phyloP scores from a whole-genome alignment of 2,888 invertebrate genomes.

The Plagodis dolabraria region DNA sequence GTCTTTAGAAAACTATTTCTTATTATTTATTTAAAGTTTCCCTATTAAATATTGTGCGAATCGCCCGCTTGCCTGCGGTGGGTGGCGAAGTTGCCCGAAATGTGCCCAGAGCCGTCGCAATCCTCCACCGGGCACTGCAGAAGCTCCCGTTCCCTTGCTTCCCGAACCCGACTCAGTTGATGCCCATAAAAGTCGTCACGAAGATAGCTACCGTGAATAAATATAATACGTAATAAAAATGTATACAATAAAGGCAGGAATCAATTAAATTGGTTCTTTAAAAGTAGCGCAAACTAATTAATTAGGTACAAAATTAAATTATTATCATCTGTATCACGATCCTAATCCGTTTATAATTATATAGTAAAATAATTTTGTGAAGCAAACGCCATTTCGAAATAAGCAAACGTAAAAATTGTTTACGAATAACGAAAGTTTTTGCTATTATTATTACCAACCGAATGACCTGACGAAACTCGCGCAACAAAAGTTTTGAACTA shows the following conservation, averaged over 20 bases:
- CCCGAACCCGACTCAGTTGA: conserved; percentile 84
- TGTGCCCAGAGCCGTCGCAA: conserved; percentile 95
- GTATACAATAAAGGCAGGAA: conserved; percentile 34
- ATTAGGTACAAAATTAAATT: conserved; percentile 3
- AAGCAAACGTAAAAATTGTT: conserved; percentile 62
- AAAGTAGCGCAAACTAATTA: conserved; percentile 21
- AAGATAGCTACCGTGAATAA: conserved; percentile 69
- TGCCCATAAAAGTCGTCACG: conserved; percentile 74
- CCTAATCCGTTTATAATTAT: conserved; percentile 1
- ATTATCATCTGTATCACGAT: conserved; percentile 29
- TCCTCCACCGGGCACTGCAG: conserved; percentile 91
- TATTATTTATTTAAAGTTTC: too few relatives aligned
- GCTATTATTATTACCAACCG: conserved; percentile 57
- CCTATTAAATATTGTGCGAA: conserved; percentile 51
- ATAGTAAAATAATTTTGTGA: conserved; percentile 34
- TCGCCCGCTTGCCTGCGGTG: conserved; percentile 91
- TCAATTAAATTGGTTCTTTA: conserved; percentile 33
- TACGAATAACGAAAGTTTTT: conserved; percentile 57
- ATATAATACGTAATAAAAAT: conserved; percentile 34
- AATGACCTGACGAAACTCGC: conserved; percentile 51
- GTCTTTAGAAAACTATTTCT: too few relatives aligned
- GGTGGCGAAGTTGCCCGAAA: conserved; percentile 95
- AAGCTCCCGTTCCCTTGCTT: conserved; percentile 90
- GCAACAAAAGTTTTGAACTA: conserved; percentile 52
- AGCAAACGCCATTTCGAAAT: conserved; percentile 43